Base-by-base conservation (phyloP, 2,113 vertebrate genomes). In the Gorsachius goisagi region DNA sequence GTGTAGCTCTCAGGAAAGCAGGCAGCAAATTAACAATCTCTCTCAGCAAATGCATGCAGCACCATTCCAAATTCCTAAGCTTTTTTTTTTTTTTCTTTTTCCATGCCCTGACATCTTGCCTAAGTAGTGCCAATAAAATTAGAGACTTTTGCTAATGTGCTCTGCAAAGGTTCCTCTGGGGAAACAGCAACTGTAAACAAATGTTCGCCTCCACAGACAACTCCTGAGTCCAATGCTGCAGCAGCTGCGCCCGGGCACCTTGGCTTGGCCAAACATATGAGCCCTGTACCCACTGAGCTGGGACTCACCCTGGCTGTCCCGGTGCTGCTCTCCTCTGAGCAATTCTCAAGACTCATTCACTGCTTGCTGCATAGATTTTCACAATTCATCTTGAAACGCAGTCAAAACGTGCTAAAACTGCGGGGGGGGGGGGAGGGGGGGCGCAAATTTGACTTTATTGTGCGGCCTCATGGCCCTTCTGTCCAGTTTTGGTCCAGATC, bases 1-100 rank as follows among this genome's bases (percentile, higher is more conserved):
- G 23, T 71, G n/a, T 78, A 81, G 77, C 8, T 49, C 47, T 90
- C 66, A 64, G 78, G n/a, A 78, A 50, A 88, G 32, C 15, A 75
- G 66, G n/a, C 71, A 95, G 79, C 53, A 88, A 56, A 85, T 23
- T 72, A 47, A 85, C 85, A 90, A 75, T 24, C 18, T 35, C 41
- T 66, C 47, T 72, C 45, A 50, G 60, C 49, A 88, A 85, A 92
- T 28, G 7, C 56, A 23, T 17, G 10, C 77, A 85, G 74, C 60
- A 63, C 44, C 2, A 1, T 78, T 88, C 52, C 78, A 79, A 53
- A 66, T 82, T 45, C 82, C 37, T 71, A 24, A 15, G 15, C 7
- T 24, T 58, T 28, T 62, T 47, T 9, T 33, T 16, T 39, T 41
- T 27, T 37, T 20, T 5, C 1, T 75, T 69, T 50, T 56, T 30